Base-by-base conservation (phyloP, 2,888 invertebrate genomes). In the Oscheius sp. region DNA sequence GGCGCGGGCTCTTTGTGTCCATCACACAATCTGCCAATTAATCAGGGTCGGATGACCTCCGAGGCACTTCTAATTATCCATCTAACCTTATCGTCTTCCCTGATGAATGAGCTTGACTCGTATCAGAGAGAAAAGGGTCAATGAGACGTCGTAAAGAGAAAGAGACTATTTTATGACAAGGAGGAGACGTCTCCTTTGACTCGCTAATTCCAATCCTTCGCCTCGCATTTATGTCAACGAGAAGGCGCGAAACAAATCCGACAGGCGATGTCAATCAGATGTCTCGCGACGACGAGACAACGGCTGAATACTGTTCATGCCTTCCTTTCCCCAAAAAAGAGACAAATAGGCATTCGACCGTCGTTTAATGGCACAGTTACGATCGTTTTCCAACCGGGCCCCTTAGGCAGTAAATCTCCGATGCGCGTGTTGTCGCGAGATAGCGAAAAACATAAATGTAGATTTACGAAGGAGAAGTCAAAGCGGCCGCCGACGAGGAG, bases 351-450 rank as follows among this genome's bases (percentile, higher is more conserved):
- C 17, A 45, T 45, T 51, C 30, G 12, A 32, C 32, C 12, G n/a
- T n/a, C 24, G 26, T 38, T 38, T 20, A 12, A 20, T 57, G 59
- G 41, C 41, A 2, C 44, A 41, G 59, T 59, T 41, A 44, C 59
- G 41, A 44, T 54, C 33, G 54, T 36, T n/a, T 20, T 12, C 54
- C n/a, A 30, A 12, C 57, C 22, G 59, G 30, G 20, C 33, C 47
- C 47, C 14, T 9, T 24, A 22, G 59, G 44, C 41, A 59, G 59
- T 59, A 59, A 59, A 59, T 59, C 59, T 59, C 54, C 59, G 59
- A 38, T 59, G 59, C 44, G 59, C 59, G 44, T 59, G 41, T 59
- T 59, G 59, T 59, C 59, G 59, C 59, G 59, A 59, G 59, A 59
- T 59, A 59, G 59, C 59, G 59, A 41, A 59, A 59, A 59, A 59